Evolutionary conservation across 1,140 invertebrate species (phyloP).

Genomic region (Bombus pyrosoma): DNA sequence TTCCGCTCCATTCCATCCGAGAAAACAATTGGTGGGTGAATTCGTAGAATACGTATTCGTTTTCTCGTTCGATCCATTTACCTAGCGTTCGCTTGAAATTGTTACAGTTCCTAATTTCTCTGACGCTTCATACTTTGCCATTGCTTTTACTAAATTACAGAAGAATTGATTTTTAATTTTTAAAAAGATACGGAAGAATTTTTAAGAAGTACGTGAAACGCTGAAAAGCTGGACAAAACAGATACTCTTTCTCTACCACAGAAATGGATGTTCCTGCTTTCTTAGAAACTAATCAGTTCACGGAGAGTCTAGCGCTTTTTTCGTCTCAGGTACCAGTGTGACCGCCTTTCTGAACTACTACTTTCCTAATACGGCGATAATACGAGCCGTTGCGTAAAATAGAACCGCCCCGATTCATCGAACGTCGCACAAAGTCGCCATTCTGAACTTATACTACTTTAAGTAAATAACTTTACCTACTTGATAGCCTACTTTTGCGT

Average conservation of each 20-base stretch:
- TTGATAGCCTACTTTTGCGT: too few relatives aligned
- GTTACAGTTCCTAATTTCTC: too few relatives aligned
- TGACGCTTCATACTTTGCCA: too few relatives aligned
- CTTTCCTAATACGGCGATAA: constrained; percentile 63
- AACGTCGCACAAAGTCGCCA: constrained; percentile 3
- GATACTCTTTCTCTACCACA: neutral
- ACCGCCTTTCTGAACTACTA: constrained; percentile 60
- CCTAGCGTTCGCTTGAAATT: too few relatives aligned
- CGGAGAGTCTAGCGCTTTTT: constrained; percentile 28
- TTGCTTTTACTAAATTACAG: too few relatives aligned
- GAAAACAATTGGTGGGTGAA: neutral
- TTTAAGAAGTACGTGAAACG: too few relatives aligned
- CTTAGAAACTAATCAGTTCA: neutral
- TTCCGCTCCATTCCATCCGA: constrained; percentile 6
- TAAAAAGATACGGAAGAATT: too few relatives aligned
- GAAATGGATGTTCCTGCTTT: constrained; percentile 6
- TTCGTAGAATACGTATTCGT: neutral
- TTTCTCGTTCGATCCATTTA: neutral
- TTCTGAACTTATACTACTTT: constrained; percentile 18
- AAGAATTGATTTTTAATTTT: too few relatives aligned
- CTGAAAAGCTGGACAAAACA: neutral
- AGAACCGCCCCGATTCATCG: constrained; percentile 48
- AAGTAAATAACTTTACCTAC: constrained; percentile 21
- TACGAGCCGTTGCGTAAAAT: constrained; percentile 59
- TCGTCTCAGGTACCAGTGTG: constrained; percentile 35